Base-by-base conservation (phyloP, 2,888 invertebrate genomes). In the Epiperipatus broadwayi region DNA sequence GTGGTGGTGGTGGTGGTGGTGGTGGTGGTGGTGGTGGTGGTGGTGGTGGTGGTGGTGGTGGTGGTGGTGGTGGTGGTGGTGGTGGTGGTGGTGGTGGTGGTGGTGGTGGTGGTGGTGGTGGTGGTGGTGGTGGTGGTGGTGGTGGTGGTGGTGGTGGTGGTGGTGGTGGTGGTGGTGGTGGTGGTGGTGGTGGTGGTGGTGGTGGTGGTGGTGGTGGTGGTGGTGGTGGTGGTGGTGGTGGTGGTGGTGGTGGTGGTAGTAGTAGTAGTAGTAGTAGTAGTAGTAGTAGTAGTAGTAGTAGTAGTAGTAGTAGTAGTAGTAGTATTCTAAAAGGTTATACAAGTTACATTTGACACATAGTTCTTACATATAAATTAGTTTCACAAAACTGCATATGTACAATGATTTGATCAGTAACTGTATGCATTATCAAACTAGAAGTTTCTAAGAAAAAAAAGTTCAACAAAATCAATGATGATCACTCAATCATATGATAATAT, bases 41-140 rank as follows among this genome's bases (percentile, higher is more conserved):
- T 34, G 20, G 35, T 20, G 20, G 21, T 34, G 12, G 20, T 34
- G 15, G 21, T 20, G 15, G 21, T 20, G 15, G 21, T 20, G 15
- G 35, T 34, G 8, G 21, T 20, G 5, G 35, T 34, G 15, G 21
- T 20, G 15, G 20, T 34, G 10, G 21, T 20, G 20, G 35, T 34
- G 20, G 35, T 20, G 20, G 21, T 34, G 12, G 20, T 34, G 15
- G 21, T 20, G 15, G 21, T 20, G 15, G 21, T 20, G 15, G 35
- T 34, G 8, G 21, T 20, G 5, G 35, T 34, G 15, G 21, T 20
- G 15, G 20, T 34, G 10, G 21, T 20, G 20, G 35, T 34, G 20
- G 35, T 20, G 20, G 21, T 34, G 12, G 20, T 34, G 15, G 21
- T 20, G 15, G 21, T 20, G 15, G 21, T 20, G 15, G 35, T 34